Evolutionary conservation across 1,140 invertebrate genomes (phyloP), one percentile per base, ranked within the genome.

Genomic region (Paraescarpia echinospica): DNA sequence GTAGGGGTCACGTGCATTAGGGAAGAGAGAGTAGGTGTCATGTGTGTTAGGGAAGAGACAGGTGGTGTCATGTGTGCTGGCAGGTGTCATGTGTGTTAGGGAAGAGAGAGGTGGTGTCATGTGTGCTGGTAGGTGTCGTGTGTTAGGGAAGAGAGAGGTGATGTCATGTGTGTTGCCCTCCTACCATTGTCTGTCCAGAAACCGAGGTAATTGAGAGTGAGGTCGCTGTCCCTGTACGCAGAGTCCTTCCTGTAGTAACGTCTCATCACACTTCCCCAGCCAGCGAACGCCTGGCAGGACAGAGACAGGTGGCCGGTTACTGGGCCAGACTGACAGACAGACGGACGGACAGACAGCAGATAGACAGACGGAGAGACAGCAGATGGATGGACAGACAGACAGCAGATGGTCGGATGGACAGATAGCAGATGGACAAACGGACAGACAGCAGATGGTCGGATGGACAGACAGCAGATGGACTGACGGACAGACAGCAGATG

Each of bases 181-280:
- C 9, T 93, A 95, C 94, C 94, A 92, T 94, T 94, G 89, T 95
- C 94, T 77, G 94, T 95, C 93, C 93, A 95, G 92, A 94, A 95
- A 18, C 94, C 94, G 18, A 95, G 93, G 90, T 95, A 94, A 41
- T 94, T 95, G 51, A 92, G 92, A 8, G 94, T 94, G 5, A 94
- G 41, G 91, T 95, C 94, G n/a, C 77, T 89, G 8, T 92, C 59
- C 33, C 93, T 90, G 27, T 91, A 92, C 8, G 34, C 34, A 33
- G 93, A 35, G 34, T 93, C 92, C 77, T 93, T 93, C 5, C 92
- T 93, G 93, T 95, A 94, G 88, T 91, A 94, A n/a, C 92, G 91
- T 77, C 93, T 92, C 35, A 95, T 33, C 34, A 93, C 41, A 48
- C 93, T 89, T 18, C 94, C 94, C 94, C 94, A 95, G 8, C 92